phyloP scores from a whole-genome alignment of 2,888 invertebrate genomes.

The Epinotia bilunana region DNA sequence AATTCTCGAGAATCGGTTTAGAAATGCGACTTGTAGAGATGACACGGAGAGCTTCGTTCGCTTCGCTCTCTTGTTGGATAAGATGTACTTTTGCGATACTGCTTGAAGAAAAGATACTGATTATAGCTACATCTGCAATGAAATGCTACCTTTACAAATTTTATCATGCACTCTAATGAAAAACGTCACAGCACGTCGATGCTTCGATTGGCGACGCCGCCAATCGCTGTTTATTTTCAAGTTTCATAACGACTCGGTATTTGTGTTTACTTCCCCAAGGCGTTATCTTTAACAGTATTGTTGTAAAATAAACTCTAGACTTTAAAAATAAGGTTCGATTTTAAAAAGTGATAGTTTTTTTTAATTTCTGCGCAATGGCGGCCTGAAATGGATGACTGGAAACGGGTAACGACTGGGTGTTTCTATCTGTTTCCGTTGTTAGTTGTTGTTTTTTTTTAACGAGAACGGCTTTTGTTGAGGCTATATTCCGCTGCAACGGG shows the following conservation, averaged over 20 bases:
- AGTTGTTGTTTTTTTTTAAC: constrained; percentile 17
- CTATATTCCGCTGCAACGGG: background rate
- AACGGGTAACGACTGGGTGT: constrained; percentile 7
- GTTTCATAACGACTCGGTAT: background rate
- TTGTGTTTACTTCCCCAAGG: background rate
- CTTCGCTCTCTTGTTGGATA: too few species aligned
- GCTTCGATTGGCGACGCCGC: background rate
- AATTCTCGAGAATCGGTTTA: too few species aligned
- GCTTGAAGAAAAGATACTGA: too few species aligned
- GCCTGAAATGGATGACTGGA: background rate
- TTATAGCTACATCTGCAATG: too few species aligned
- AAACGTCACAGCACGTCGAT: background rate
- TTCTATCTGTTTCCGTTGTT: constrained; percentile 10
- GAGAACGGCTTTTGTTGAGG: constrained; percentile 5
- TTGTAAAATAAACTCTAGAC: background rate
- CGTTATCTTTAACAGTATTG: background rate
- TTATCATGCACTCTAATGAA: too few species aligned
- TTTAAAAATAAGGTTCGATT: background rate
- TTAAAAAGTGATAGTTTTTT: background rate
- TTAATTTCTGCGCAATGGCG: constrained; percentile 8
- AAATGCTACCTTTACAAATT: too few species aligned
- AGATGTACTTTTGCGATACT: too few species aligned
- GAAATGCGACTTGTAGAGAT: too few species aligned
- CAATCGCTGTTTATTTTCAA: background rate
- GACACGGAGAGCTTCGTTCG: too few species aligned